Conservation (phyloP, 2,888 invertebrate genomes). For the Patella depressa region DNA sequence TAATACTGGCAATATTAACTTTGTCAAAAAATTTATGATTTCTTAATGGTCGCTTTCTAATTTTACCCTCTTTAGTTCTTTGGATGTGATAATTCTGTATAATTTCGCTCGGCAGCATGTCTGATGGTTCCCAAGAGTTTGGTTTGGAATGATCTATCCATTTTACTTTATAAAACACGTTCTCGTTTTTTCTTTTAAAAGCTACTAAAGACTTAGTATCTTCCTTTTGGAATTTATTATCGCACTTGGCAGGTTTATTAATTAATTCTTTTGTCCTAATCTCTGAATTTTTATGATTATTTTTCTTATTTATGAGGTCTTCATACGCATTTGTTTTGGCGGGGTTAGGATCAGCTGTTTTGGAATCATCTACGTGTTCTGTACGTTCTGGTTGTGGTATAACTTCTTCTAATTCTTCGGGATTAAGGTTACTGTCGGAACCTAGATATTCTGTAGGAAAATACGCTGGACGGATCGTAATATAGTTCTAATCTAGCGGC, state of each 20-base stretch:
- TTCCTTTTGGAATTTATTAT: not conserved
- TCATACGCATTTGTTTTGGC: not conserved
- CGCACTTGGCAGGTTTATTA: not conserved
- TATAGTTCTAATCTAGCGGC: slow-evolving; percentile 22
- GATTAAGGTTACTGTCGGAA: too few species aligned
- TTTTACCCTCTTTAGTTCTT: not conserved
- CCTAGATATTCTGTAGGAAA: not conserved
- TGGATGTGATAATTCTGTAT: not conserved
- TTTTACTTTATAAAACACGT: not conserved
- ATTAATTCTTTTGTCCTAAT: not conserved
- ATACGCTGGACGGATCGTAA: not conserved
- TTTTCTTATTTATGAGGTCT: not conserved
- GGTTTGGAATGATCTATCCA: not conserved
- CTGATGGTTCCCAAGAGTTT: not conserved
- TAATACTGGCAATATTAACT: not conserved
- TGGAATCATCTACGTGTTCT: not conserved
- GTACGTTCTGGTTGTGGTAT: not conserved
- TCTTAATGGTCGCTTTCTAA: not conserved
- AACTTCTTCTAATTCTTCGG: too few species aligned
- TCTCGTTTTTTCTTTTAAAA: too few species aligned
- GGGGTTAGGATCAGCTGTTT: not conserved
- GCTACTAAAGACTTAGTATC: too few species aligned
- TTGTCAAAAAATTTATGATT: not conserved
- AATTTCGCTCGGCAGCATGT: not conserved
- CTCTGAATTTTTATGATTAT: not conserved